Evolutionary conservation across 2,113 vertebrate species (phyloP), one percentile per base, ranked within the genome.

Genomic region (Heloderma charlesbogerti): DNA sequence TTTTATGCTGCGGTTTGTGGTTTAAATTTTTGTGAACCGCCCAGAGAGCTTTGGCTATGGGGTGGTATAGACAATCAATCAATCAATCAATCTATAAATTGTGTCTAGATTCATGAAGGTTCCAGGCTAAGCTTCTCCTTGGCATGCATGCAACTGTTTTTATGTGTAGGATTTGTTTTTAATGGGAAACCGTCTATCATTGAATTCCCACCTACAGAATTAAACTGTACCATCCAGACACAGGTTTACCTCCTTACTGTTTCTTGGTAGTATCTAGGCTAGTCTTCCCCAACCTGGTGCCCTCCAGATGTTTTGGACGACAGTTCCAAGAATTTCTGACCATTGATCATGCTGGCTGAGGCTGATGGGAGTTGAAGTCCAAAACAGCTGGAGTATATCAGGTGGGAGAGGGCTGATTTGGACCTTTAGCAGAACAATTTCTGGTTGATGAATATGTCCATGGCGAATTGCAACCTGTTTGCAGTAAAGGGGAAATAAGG

Each of bases 401-500:
- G 12, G 60, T 63, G 10, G 60, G 60, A 63, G 60, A 18, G 22
- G 51, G 16, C 60, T 22, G 20, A 63, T 63, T 25, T 71, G 72
- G 48, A 12, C 34, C 48, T 82, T 84, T 57, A 48, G 25, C 51
- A 51, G 72, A 77, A 78, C 72, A 51, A 78, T 90, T 90, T 79
- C n/a, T 8, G 43, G 20, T 48, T 69, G 43, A 90, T 71, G 27
- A 67, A 79, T 67, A 71, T 54, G 75, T 67, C 60, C 67, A 2
- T 72, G 72, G 45, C 22, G 8, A 86, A 16, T 25, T 80, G 45
- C 25, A 37, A 79, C 74, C 63, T 79, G 83, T 86, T 79, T 90
- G 43, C 60, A 67, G 74, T 13, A 25, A 86, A 86, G 74, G 10
- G 75, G 74, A 90, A 90, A 90, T 78, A 54, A 57, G 45, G 45